A percentile compares a stretch with the other conserved stretches of the same genome.
phyloP scores from a whole-genome alignment of 2,888 invertebrate genomes.

The Cephalotes varians region DNA sequence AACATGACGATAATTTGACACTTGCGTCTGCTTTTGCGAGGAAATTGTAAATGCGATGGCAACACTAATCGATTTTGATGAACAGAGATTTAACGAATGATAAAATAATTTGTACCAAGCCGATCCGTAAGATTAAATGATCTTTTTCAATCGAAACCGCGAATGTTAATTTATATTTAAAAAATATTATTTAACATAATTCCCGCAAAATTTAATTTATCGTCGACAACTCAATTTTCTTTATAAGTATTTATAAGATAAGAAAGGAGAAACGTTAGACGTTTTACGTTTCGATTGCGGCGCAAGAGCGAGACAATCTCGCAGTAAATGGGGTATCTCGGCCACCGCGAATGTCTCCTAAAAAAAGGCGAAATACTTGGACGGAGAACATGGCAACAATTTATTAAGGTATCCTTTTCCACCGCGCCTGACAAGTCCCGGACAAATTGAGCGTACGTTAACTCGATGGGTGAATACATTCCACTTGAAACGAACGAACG shows the following conservation, averaged over 20 bases:
- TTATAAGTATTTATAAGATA: not conserved
- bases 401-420: conserved; percentile 77
- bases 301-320: conserved; percentile 66
- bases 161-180: not conserved
- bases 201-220: not conserved
- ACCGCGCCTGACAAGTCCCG: conserved; percentile 71
- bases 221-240: not conserved
- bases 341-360: conserved; percentile 58
- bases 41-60: not conserved
- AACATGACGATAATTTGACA: conserved; percentile 6
- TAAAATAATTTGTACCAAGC: not conserved
- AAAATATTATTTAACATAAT: not conserved
- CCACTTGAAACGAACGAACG: conserved; percentile 68
- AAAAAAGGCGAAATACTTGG: conserved; percentile 58
- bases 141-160: not conserved
- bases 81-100: not conserved
- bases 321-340: conserved; percentile 65
- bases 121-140: not conserved
- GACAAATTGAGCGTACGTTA: conserved; percentile 78
- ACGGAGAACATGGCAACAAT: conserved; percentile 73
- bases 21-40: not conserved
- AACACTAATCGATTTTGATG: not conserved
- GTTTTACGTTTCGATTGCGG: conserved; percentile 20
- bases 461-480: conserved; percentile 78
- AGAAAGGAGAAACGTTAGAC: not conserved